Evolutionary conservation across 2,797 vertebrate species (phyloP), one percentile per base, ranked within the genome.

Genomic region (Petrocephalus schoutedeni): DNA sequence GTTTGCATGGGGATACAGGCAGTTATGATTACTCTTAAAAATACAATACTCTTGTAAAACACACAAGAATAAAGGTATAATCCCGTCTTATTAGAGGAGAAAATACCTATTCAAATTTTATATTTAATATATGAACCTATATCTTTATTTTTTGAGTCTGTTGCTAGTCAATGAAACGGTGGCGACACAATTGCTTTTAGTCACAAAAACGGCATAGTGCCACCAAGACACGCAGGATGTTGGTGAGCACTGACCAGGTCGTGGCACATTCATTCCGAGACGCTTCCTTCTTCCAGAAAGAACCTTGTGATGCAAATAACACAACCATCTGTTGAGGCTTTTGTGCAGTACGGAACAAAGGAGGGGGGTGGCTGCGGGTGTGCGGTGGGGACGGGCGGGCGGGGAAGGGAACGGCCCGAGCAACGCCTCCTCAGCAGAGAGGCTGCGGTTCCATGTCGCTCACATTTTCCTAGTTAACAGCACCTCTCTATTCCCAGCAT

Each of bases 241-340:
- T 1, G 9, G 41, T 19, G 56, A 19, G 32, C 28, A 21, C 36
- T 23, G 23, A 54, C 19, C 83, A 0, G 54, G 56, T 2, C 8
- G 32, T 19, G 28, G 4, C 56, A 45, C 28, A 59, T 32, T n/a
- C 5, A 14, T 59, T 28, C n/a, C 32, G 28, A n/a, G 28, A 41
- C 19, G 19, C 2, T 36, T 16, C 56, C 6, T 36, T 64, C 80
- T 45, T 23, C 87, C 36, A 87, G 82, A 58, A 88, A 56, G 57
- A 14, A 19, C 41, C 56, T 88, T 59, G 21, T 59, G 36, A 86
- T 88, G 77, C 77, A 53, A 28, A 83, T 64, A 88, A 61, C 80
- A 45, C 54, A 88, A 54, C 87, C 57, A 80, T 83, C 87, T 88
- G 87, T 88, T 51, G n/a, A 8, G 54, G 87, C 16, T 56, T 84